Percentiles rank a stretch among this genome's conserved stretches.
phyloP scores from a whole-genome alignment of 2,113 vertebrate genomes.

The cattle (Bos taurus) region ARS-UCD2.0 NC_037343.1:3411501-3412000 shows the following conservation, averaged over 20 bases:
- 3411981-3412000: neutral
- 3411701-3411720: rapidly evolving
- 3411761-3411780: neutral
- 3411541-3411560: neutral
- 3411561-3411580: neutral
- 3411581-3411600: neutral
- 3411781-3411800: neutral
- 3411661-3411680: neutral
- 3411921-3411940: neutral
- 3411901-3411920: rapidly evolving
- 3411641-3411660: neutral
- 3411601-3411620: neutral
- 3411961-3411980: neutral
- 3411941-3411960: neutral
- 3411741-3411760: neutral
- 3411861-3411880: neutral
- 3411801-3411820: neutral
- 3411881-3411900: neutral
- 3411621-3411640: neutral
- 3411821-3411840: neutral
- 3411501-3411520: conserved; percentile 82
- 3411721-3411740: neutral
- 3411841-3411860: neutral
- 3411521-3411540: neutral
- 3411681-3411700: neutral